Evolutionary conservation across 2,113 vertebrate species (phyloP), one percentile per base, ranked within the genome.

Genomic region (Apodemus sylvaticus): DNA sequence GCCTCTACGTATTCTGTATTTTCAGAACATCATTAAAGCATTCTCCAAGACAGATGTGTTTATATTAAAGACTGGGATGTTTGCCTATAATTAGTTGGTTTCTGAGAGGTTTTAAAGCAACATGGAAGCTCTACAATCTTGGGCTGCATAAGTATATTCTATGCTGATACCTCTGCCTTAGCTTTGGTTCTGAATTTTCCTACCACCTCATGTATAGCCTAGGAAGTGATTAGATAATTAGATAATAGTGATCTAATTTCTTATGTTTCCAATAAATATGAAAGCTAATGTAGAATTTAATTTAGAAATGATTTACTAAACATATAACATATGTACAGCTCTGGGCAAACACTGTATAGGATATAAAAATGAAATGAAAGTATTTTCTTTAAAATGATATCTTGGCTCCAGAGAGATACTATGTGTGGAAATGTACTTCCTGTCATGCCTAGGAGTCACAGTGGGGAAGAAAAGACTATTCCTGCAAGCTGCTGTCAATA

Each of bases 281-380:
- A 90, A 86, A 94, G 77, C 86, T 42, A 42, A 51, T 76, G 24
- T 77, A 79, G 20, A 73, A 51, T 76, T 79, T 55, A 64, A 83
- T 78, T 83, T 77, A 34, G 2, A 48, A 62, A 74, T 68, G 5
- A 48, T 95, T 90, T 78, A 1, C 55, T 71, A 64, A 76, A n/a
- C 9, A 53, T 70, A 16, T 93, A 51, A 31, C 8, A 86, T 62
- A 24, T 86, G 14, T 24, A 53, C 53, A 36, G 20, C 29, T 58
- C 45, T 96, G 39, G 24, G 16, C 64, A 66, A 22, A 42, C 5
- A 51, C 9, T 62, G 1, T 51, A 48, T 6, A 42, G 4, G 16
- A 34, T 26, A 60, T 73, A 91, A 91, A 71, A 64, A 88, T 48
- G 71, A 71, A 31, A 88, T 16, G 36, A 78, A 88, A 58, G 45